These are phyloP conservation scores for Thripadectes ignobilis DNA, from an alignment of 2,797 vertebrate genomes.

Conservation along the genomic window DNA sequence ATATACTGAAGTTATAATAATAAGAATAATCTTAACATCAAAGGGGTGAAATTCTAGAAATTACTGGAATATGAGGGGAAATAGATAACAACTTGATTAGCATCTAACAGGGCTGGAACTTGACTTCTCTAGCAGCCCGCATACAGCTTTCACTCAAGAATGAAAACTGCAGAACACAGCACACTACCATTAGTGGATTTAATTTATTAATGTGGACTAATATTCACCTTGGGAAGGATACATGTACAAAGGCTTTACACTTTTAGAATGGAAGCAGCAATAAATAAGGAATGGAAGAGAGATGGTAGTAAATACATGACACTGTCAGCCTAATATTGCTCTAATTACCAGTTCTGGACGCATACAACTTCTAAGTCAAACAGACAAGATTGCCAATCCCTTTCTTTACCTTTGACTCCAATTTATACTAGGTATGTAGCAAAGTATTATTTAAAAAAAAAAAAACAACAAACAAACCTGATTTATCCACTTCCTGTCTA, in stretches of 20 bases:
- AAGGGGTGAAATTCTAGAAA: background rate
- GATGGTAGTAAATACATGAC: background rate
- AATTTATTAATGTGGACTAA: background rate
- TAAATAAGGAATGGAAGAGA: constrained; percentile 28
- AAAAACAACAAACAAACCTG: background rate
- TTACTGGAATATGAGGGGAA: background rate
- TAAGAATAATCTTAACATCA: background rate
- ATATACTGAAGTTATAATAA: background rate
- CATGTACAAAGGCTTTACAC: background rate
- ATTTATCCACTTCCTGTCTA: background rate
- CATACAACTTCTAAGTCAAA: background rate
- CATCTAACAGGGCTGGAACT: background rate
- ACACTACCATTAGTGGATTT: background rate
- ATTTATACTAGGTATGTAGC: background rate
- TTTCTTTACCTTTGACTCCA: background rate
- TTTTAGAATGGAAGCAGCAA: background rate
- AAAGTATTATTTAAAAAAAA: background rate
- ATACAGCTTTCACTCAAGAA: background rate
- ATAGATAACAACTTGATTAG: background rate
- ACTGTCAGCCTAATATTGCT: background rate
- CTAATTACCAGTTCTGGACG: background rate
- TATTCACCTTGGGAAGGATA: constrained; percentile 4
- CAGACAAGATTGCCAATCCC: background rate
- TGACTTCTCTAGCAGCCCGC: background rate
- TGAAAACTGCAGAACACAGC: background rate